These are phyloP conservation scores for Diarsia dahlii DNA, from an alignment of 2,888 invertebrate genomes.

Conservation along the genomic window DNA sequence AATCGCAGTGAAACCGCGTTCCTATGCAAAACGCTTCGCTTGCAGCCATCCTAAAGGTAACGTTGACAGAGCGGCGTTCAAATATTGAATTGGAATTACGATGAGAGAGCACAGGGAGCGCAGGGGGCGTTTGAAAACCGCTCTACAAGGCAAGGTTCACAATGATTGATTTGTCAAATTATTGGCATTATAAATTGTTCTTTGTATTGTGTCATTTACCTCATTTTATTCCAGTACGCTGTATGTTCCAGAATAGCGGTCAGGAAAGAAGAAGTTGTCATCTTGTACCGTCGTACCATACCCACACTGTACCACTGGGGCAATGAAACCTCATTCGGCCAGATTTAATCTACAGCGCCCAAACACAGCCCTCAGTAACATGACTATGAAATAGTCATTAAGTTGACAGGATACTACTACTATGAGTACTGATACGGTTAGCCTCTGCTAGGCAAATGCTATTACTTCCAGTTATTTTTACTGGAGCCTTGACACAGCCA, in stretches of 20 bases:
- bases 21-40: slow-evolving; percentile 2
- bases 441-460: no score
- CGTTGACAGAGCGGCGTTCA: slow-evolving; percentile 78
- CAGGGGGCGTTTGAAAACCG: slow-evolving; percentile 68
- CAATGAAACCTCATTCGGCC: no score
- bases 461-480: no score
- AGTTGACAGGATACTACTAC: not conserved
- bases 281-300: no score
- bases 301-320: no score
- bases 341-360: not conserved
- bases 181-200: no score
- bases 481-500: no score
- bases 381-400: not conserved
- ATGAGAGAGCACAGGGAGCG: slow-evolving; percentile 71
- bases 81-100: slow-evolving; percentile 82
- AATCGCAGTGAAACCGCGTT: not conserved
- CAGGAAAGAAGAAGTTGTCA: no score
- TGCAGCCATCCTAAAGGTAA: slow-evolving; percentile 51
- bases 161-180: slow-evolving; percentile 45
- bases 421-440: not conserved
- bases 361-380: no score
- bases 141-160: slow-evolving; percentile 66
- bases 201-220: no score
- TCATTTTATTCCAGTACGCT: no score
- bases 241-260: no score